phyloP scores from a whole-genome alignment of 2,113 vertebrate genomes.

The Chaenogobius annularis region DNA sequence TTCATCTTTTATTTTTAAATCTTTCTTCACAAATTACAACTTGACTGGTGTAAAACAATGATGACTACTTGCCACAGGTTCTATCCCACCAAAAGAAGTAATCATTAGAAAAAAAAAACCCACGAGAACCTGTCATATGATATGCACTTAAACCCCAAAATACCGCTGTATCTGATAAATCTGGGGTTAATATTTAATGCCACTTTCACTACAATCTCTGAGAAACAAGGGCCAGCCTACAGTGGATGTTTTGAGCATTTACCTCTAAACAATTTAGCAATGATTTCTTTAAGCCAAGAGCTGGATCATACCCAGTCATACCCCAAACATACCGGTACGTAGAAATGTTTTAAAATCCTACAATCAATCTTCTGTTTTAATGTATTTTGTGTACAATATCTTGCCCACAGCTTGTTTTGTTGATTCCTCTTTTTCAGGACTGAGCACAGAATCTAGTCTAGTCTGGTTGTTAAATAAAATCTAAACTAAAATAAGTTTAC shows the following conservation, averaged over 20 bases:
- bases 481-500: background rate
- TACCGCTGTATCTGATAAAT: too few relatives aligned
- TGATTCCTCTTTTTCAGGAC: background rate
- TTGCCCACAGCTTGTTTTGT: background rate
- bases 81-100: too few relatives aligned
- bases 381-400: background rate
- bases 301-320: background rate
- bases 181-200: too few relatives aligned
- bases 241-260: background rate
- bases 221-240: background rate
- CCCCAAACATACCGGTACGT: background rate
- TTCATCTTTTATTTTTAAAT: too few relatives aligned
- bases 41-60: too few relatives aligned
- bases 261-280: background rate
- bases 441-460: background rate
- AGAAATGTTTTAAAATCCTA: background rate
- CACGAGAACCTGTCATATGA: too few relatives aligned
- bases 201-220: background rate
- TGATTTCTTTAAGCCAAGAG: background rate
- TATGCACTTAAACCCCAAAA: too few relatives aligned
- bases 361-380: background rate
- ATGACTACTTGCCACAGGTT: too few relatives aligned
- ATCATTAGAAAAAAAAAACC: too few relatives aligned
- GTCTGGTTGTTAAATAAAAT: background rate
- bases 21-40: too few relatives aligned